A percentile compares a stretch with the other conserved stretches of the same genome.
Conservation (phyloP, 1,140 invertebrate species). For the Nymphalis io region DNA sequence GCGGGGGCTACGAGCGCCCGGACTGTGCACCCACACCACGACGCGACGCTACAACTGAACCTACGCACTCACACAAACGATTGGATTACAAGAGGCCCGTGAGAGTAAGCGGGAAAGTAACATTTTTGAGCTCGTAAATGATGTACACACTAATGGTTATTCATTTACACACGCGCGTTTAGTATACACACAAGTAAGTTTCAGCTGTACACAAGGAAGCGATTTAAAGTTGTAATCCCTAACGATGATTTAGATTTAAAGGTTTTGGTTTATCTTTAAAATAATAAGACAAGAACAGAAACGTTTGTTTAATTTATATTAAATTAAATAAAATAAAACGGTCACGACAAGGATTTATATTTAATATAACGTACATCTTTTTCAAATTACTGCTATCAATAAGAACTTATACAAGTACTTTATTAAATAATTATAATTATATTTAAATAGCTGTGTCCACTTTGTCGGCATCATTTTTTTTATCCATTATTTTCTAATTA, state of each 20-base stretch:
- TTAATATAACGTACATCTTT: too few relatives aligned
- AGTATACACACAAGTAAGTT: constrained; percentile 47
- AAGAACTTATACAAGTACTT: too few relatives aligned
- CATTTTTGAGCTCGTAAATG: constrained; percentile 75
- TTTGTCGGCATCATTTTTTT: too few relatives aligned
- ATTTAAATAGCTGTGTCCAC: too few relatives aligned
- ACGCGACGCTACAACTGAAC: constrained; percentile 41
- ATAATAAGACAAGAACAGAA: constrained; percentile 31
- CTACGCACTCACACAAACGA: constrained; percentile 55
- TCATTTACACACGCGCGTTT: constrained; percentile 57
- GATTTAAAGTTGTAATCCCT: constrained; percentile 79
- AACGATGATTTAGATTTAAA: constrained; percentile 79
- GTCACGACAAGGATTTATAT: too few relatives aligned
- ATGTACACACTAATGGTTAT: constrained; percentile 68
- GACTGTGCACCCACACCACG: constrained; percentile 62
- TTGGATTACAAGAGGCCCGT: constrained; percentile 52
- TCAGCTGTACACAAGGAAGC: constrained; percentile 58
- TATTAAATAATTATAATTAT: too few relatives aligned
- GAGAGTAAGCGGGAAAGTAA: constrained; percentile 70
- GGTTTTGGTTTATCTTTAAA: constrained; percentile 65
- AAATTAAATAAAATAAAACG: not conserved
- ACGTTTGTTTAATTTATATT: not conserved
- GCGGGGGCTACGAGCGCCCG: constrained; percentile 72
- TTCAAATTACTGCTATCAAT: too few relatives aligned
- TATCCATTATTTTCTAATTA: too few relatives aligned